Percentiles rank a stretch among this genome's conserved stretches.
These are phyloP conservation scores for Himalopsyche japonica DNA, from an alignment of 2,888 invertebrate genomes.

Conservation along the genomic window DNA sequence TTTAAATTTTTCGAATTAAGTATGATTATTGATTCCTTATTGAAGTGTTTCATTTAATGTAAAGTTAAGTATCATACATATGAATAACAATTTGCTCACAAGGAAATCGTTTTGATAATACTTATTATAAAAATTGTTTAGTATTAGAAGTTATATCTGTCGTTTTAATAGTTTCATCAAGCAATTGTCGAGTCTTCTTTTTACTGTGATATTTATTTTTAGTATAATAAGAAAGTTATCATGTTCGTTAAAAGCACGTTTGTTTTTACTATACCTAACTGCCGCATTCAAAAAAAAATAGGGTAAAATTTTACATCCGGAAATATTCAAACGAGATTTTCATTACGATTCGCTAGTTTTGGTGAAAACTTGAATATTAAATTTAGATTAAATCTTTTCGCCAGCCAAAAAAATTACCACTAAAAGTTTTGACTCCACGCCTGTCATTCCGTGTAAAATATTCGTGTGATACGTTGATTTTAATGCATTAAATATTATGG, in stretches of 20 bases:
- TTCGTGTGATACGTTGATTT: neutral
- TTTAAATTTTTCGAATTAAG: no score
- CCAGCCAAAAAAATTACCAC: neutral
- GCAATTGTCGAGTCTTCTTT: no score
- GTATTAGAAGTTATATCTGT: no score
- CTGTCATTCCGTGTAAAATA: neutral
- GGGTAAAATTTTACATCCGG: neutral
- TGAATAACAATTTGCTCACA: no score
- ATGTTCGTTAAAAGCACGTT: neutral
- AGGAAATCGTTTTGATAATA: no score
- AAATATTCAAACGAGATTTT: neutral
- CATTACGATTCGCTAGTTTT: neutral
- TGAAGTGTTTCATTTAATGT: no score
- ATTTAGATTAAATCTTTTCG: neutral
- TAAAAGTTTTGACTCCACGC: neutral
- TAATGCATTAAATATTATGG: neutral
- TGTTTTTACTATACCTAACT: neutral
- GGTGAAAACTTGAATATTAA: neutral
- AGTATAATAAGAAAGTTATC: no score
- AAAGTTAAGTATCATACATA: no score
- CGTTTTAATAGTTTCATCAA: no score
- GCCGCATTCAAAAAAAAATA: neutral
- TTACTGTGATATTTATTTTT: no score
- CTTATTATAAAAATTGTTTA: no score
- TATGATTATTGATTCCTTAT: no score